These are phyloP conservation scores for Mico argentatus DNA, from an alignment of 2,797 vertebrate genomes.

Conservation along the genomic window DNA sequence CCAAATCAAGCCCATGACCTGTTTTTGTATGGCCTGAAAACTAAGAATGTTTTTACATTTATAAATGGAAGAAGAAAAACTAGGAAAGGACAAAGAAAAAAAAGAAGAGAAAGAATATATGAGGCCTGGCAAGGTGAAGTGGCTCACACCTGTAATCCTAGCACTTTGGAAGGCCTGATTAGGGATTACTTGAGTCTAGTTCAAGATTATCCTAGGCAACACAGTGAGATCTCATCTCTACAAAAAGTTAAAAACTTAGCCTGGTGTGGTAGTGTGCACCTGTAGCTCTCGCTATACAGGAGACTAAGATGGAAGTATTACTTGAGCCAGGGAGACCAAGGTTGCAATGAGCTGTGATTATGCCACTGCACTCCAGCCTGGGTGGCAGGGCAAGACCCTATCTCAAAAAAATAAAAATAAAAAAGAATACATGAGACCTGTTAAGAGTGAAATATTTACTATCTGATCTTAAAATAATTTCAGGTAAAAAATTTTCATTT, in stretches of 20 bases:
- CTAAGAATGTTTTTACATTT: neutral
- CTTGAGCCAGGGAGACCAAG: neutral
- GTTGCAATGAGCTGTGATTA: neutral
- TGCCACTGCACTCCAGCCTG: neutral
- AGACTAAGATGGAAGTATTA: neutral
- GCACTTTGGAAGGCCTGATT: neutral
- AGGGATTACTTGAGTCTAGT: neutral
- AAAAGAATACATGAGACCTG: neutral
- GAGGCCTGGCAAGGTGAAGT: neutral
- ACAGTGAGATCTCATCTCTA: neutral
- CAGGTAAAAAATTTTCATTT: neutral
- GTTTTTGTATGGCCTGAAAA: neutral
- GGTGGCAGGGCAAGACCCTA: neutral
- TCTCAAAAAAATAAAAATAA: neutral
- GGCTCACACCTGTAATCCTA: neutral
- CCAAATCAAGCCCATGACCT: neutral
- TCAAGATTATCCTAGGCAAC: neutral
- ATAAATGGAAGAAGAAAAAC: neutral
- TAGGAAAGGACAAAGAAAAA: neutral
- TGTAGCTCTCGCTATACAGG: neutral
- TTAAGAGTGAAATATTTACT: neutral
- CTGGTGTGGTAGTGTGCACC: neutral
- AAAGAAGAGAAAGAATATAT: neutral
- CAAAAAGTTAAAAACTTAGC: neutral
- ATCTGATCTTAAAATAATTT: neutral